Conservation (phyloP, 2,113 vertebrate genomes). For the Dunckerocampus dactyliophorus region DNA sequence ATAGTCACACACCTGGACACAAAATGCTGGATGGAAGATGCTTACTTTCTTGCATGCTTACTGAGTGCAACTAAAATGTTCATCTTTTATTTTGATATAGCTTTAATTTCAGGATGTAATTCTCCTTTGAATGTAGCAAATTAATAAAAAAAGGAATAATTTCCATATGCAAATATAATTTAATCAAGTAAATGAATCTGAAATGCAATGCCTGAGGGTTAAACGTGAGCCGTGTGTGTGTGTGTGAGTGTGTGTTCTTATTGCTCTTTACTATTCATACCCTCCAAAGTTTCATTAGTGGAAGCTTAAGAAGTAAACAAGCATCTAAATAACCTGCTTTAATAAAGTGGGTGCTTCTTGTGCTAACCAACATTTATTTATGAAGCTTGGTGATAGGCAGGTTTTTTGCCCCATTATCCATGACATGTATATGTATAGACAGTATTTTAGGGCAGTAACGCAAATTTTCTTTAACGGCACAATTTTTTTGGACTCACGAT, state of each 20-base stretch:
- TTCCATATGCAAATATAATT: constrained; percentile 79
- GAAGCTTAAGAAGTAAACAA: constrained; percentile 24
- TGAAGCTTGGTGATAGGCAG: constrained; percentile 6
- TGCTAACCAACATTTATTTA: constrained; percentile 2
- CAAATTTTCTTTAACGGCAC: too few species aligned
- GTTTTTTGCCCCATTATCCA: constrained; percentile 8
- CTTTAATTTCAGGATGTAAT: constrained; percentile 66
- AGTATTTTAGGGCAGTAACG: too few species aligned
- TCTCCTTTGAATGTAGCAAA: constrained; percentile 73
- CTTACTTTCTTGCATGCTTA: background rate
- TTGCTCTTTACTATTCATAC: constrained; percentile 3
- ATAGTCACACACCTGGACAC: constrained; percentile 56
- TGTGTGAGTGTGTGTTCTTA: constrained; percentile 20
- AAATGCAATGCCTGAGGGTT: constrained; percentile 62
- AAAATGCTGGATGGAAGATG: background rate
- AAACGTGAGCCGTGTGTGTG: constrained; percentile 42
- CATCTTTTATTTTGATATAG: constrained; percentile 52
- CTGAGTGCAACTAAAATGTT: constrained; percentile 28
- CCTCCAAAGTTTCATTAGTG: constrained; percentile 14
- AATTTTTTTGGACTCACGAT: too few species aligned
- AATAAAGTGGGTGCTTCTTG: constrained; percentile 17
- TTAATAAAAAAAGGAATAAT: constrained; percentile 71
- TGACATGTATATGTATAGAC: too few species aligned
- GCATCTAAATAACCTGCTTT: constrained; percentile 22
- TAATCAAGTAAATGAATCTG: constrained; percentile 76